Percentiles rank a stretch among this genome's conserved stretches.
Conservation (phyloP, 1,140 invertebrate genomes). For the Ceratitis capitata region DNA sequence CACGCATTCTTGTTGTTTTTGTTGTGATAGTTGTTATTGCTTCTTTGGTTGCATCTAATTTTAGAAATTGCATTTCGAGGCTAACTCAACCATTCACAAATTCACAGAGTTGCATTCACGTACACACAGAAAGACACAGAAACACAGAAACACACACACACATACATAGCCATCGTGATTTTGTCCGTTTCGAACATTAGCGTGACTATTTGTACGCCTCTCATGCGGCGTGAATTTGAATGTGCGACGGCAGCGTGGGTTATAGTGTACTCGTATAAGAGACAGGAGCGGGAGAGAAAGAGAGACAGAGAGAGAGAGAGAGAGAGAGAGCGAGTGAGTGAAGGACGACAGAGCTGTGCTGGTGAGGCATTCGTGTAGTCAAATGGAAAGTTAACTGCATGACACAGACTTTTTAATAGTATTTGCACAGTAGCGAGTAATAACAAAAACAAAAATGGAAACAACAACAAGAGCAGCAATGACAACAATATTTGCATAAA, state of each 20-base stretch:
- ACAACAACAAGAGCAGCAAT: neutral
- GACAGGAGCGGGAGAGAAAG: too few relatives aligned
- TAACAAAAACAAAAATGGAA: neutral
- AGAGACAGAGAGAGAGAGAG: neutral
- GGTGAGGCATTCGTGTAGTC: neutral
- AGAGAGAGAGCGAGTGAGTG: neutral
- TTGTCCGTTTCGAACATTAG: neutral
- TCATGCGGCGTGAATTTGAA: neutral
- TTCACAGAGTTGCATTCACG: neutral
- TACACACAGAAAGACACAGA: too few relatives aligned
- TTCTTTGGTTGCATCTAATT: neutral
- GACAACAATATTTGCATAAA: neutral
- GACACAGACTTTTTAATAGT: neutral
- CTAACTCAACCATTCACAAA: neutral
- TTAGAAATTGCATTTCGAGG: conserved; percentile 1
- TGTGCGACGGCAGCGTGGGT: neutral
- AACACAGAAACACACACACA: too few relatives aligned
- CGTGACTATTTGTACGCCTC: neutral
- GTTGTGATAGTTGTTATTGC: neutral
- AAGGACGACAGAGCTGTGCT: neutral
- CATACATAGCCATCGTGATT: too few relatives aligned
- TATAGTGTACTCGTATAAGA: too few relatives aligned
- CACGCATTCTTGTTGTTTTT: neutral
- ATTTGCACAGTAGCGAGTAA: neutral
- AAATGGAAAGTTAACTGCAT: neutral